phyloP scores from a whole-genome alignment of 2,113 vertebrate genomes.

The Xenus cinereus region DNA sequence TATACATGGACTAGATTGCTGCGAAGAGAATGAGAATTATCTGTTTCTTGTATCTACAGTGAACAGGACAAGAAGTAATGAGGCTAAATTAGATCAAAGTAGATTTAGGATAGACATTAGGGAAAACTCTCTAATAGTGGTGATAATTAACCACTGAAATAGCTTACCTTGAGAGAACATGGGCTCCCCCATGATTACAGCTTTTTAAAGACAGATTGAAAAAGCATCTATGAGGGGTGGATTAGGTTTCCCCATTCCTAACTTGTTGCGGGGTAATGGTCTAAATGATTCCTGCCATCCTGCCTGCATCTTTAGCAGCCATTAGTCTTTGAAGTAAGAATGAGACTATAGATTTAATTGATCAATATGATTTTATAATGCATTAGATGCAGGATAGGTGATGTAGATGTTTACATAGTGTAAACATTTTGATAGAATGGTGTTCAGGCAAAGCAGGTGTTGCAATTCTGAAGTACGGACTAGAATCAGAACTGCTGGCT shows the following conservation, averaged over 20 bases:
- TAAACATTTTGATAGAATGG: background rate
- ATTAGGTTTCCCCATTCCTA: background rate
- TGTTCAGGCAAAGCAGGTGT: background rate
- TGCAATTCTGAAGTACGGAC: background rate
- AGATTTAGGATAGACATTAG: background rate
- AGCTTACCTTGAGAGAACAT: background rate
- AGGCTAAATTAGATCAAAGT: slow-evolving; percentile 15
- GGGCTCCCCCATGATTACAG: background rate
- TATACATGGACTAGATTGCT: background rate
- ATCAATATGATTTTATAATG: background rate
- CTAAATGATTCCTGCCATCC: background rate
- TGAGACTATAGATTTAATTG: background rate
- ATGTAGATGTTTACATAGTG: background rate
- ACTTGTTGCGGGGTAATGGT: background rate
- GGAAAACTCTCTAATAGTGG: background rate
- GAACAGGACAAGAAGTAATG: background rate
- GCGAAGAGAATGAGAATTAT: background rate
- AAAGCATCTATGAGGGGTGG: background rate
- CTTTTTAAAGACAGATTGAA: background rate
- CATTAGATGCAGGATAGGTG: background rate
- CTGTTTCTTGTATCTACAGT: background rate
- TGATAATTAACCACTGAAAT: slow-evolving; percentile 6
- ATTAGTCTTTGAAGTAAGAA: background rate
- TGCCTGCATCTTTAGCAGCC: background rate
- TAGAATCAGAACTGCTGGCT: background rate